Conservation (phyloP, 1,140 invertebrate genomes). For the Globodera ellingtonae region DNA sequence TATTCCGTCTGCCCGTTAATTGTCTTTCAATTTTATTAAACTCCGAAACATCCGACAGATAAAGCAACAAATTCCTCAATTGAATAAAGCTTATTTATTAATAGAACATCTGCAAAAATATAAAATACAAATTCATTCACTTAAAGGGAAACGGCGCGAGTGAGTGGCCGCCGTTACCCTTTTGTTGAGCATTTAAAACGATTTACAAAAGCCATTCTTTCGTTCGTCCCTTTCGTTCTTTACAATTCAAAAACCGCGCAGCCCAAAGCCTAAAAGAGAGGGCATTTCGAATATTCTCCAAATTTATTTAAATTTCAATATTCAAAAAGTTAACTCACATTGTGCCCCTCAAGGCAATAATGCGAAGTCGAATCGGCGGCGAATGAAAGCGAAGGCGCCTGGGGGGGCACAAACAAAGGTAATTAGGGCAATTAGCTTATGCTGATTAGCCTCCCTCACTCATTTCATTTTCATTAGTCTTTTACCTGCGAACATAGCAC, state of each 20-base stretch:
- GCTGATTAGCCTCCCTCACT: too few relatives aligned
- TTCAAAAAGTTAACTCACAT: background rate
- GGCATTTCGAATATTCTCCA: background rate
- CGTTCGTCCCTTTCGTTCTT: background rate
- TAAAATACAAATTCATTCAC: too few relatives aligned
- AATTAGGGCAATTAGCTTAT: constrained; percentile 17
- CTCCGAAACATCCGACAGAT: too few relatives aligned
- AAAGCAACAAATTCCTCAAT: too few relatives aligned
- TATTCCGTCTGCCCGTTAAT: too few relatives aligned
- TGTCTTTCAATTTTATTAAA: too few relatives aligned
- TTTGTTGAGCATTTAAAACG: background rate
- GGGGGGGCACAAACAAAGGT: constrained; percentile 44
- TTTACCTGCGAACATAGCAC: constrained; percentile 45
- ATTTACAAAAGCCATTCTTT: background rate
- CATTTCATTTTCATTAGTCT: background rate
- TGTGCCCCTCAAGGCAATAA: constrained; percentile 26
- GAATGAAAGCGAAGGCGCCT: constrained; percentile 12
- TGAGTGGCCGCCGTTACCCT: background rate
- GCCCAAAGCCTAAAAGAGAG: constrained; percentile 17
- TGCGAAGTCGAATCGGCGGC: constrained; percentile 20
- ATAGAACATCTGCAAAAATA: background rate
- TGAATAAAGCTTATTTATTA: background rate
- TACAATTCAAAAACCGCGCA: constrained; percentile 25
- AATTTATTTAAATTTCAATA: background rate
- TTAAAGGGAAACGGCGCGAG: too few relatives aligned